Percentiles rank a stretch among this genome's conserved stretches.
These are phyloP conservation scores for Menidia menidia DNA, from an alignment of 2,797 vertebrate species.

Conservation along the genomic window DNA sequence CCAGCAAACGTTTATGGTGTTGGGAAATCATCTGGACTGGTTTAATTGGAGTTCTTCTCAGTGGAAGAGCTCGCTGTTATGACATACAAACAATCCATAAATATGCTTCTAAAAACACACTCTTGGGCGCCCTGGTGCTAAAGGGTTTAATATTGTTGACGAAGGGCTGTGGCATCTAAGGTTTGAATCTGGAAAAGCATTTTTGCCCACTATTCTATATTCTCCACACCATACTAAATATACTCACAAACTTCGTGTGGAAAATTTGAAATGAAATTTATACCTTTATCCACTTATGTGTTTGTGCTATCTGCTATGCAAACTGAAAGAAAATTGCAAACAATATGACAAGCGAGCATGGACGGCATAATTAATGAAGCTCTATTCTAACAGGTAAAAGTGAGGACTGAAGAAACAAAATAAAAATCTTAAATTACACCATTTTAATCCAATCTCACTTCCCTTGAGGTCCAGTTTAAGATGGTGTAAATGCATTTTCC, in stretches of 20 bases:
- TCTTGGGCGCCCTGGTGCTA: neutral
- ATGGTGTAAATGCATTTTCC: too few relatives aligned
- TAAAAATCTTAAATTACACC: too few relatives aligned
- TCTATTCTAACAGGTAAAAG: neutral
- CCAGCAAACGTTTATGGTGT: conserved; percentile 12
- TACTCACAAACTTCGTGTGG: neutral
- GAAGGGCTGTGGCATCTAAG: neutral
- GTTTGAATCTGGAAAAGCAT: neutral
- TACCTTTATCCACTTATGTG: neutral
- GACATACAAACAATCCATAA: neutral
- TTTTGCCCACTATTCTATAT: neutral
- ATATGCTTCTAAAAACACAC: neutral
- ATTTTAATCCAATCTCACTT: too few relatives aligned
- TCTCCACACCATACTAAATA: neutral
- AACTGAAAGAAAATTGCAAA: neutral
- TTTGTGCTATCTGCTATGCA: neutral
- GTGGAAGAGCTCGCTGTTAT: neutral
- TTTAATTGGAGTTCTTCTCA: neutral
- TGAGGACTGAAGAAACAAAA: neutral
- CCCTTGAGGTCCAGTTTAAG: too few relatives aligned
- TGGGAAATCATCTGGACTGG: conserved; percentile 2
- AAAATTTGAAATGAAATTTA: neutral
- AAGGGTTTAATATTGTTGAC: neutral
- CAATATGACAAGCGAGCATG: neutral
- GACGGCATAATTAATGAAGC: neutral